Evolutionary conservation across 2,888 invertebrate species (phyloP).

Genomic region (Drepana falcataria): DNA sequence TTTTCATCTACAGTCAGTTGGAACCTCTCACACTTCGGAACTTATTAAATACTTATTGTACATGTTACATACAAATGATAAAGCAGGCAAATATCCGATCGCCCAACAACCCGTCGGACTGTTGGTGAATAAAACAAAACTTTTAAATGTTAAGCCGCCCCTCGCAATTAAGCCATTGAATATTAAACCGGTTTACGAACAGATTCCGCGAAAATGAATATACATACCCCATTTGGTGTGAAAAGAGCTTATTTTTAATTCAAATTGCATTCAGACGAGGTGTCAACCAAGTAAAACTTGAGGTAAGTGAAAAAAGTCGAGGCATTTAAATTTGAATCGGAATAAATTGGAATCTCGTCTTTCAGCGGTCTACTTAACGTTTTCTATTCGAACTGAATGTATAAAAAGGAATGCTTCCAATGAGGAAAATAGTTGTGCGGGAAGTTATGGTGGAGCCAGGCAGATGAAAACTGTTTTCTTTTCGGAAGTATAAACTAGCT

Average conservation of each 20-base stretch:
- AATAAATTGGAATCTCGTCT: constrained; percentile 26
- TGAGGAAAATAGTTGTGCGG: neutral
- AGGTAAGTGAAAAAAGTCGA: constrained; percentile 2
- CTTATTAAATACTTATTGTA: too few relatives aligned
- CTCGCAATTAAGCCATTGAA: neutral
- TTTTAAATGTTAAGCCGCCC: neutral
- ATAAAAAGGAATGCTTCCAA: neutral
- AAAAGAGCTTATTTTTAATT: constrained; percentile 9
- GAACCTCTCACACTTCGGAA: too few relatives aligned
- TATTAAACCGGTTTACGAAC: neutral
- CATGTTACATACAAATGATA: neutral
- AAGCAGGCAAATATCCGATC: neutral
- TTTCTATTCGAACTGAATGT: constrained; percentile 8
- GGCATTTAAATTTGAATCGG: constrained; percentile 25
- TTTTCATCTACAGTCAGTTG: too few relatives aligned
- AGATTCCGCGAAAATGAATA: neutral
- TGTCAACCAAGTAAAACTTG: constrained; percentile 2
- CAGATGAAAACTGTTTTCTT: too few relatives aligned
- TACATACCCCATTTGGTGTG: constrained; percentile 1
- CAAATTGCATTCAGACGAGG: constrained; percentile 6
- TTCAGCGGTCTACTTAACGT: constrained; percentile 11
- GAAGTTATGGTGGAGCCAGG: too few relatives aligned
- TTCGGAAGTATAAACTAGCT: too few relatives aligned
- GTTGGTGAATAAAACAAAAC: neutral
- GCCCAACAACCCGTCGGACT: neutral